These are phyloP conservation scores for Oreotragus oreotragus DNA, from an alignment of 2,113 vertebrate species.

Conservation along the genomic window DNA sequence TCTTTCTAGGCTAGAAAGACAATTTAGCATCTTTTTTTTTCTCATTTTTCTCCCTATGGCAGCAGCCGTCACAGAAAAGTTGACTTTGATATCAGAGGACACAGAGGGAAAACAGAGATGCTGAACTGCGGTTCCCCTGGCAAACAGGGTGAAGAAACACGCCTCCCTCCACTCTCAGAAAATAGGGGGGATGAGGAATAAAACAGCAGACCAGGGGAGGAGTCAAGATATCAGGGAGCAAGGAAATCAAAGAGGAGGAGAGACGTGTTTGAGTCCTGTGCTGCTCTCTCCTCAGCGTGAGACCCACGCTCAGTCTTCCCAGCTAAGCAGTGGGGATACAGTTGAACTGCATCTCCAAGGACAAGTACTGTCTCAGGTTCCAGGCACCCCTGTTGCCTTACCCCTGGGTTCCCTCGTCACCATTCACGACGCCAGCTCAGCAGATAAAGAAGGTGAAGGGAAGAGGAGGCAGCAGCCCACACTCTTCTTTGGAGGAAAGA, in stretches of 20 bases:
- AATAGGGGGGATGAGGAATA: background rate
- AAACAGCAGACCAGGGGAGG: background rate
- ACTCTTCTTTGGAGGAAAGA: background rate
- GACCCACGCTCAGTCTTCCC: background rate
- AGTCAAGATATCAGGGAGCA: background rate
- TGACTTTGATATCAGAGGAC: constrained; percentile 10
- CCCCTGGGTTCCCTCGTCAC: background rate
- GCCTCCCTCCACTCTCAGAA: background rate
- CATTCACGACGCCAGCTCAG: background rate
- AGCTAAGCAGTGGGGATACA: accelerated
- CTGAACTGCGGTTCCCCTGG: background rate
- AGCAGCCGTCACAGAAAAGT: constrained; percentile 9
- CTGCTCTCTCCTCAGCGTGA: background rate
- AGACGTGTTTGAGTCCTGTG: background rate
- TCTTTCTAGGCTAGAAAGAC: constrained; percentile 3
- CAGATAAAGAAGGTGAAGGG: background rate
- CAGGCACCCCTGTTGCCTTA: background rate
- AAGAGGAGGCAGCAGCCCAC: background rate
- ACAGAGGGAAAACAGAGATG: background rate
- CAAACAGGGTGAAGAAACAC: background rate
- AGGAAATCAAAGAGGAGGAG: background rate
- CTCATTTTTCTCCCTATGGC: constrained; percentile 32
- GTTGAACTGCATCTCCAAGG: accelerated
- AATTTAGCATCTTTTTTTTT: constrained; percentile 39
- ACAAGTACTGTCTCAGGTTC: background rate